Evolutionary conservation across 2,888 invertebrate genomes (phyloP).

Genomic region (Muschampia plurimacula): DNA sequence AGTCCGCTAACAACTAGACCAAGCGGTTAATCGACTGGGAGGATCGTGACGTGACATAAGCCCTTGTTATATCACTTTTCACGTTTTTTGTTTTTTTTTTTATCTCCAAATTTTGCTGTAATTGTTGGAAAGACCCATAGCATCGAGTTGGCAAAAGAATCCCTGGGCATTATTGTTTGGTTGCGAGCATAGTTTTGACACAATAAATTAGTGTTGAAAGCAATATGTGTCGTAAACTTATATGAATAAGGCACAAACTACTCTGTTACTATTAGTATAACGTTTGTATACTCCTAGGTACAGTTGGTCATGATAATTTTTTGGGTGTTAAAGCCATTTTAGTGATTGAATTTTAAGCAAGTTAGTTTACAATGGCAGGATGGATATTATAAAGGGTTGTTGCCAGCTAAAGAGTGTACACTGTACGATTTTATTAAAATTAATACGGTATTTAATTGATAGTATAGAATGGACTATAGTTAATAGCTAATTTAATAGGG

Average conservation of each 20-base stretch:
- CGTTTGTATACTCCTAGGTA: conserved; percentile 24
- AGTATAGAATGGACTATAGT: conserved; percentile 75
- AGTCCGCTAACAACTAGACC: no score
- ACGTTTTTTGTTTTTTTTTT: no score
- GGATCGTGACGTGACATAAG: no score
- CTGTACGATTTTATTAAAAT: conserved; percentile 45
- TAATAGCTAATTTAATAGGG: conserved; percentile 79
- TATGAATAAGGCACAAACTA: conserved; percentile 1
- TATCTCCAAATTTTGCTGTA: no score
- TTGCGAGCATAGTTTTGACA: neutral
- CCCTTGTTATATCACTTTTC: no score
- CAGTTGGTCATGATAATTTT: conserved; percentile 14
- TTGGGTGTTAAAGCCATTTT: conserved; percentile 25
- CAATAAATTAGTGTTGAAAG: neutral
- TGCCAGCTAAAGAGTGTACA: conserved; percentile 35
- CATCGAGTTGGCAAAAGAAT: neutral
- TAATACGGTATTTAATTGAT: conserved; percentile 71
- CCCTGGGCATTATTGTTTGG: neutral
- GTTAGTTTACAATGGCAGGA: conserved; percentile 26
- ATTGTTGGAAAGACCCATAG: neutral
- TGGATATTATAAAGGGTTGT: conserved; percentile 25
- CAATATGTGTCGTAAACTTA: conserved; percentile 2
- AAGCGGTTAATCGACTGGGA: no score
- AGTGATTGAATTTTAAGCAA: conserved; percentile 22
- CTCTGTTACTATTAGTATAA: conserved; percentile 29